phyloP scores from a whole-genome alignment of 2,797 vertebrate genomes.

The Falco novaeseelandiae region DNA sequence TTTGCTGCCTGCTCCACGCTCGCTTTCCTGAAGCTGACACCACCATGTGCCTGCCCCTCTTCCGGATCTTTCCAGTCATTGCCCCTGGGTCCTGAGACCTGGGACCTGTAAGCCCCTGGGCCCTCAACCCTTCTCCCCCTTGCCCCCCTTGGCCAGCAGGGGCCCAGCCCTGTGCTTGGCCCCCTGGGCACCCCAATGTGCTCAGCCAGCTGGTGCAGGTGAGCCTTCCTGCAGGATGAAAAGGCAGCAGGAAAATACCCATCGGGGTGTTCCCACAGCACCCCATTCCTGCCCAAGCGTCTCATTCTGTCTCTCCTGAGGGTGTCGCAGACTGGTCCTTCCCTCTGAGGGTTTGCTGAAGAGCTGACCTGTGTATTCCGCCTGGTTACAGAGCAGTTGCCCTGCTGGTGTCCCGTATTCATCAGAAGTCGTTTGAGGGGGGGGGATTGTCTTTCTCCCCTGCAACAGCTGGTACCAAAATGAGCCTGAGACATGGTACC shows the following conservation, averaged over 20 bases:
- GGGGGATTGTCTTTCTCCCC: neutral
- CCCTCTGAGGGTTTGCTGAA: neutral
- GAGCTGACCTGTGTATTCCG: neutral
- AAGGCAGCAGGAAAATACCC: neutral
- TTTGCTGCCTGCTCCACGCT: neutral
- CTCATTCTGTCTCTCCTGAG: neutral
- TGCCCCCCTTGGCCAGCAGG: neutral
- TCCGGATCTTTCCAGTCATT: neutral
- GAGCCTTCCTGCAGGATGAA: neutral
- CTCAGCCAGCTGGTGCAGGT: neutral
- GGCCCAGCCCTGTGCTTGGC: neutral
- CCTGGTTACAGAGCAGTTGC: neutral
- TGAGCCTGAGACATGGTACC: neutral
- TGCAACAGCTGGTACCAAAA: neutral
- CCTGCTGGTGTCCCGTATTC: neutral
- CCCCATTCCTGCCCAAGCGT: fast-evolving
- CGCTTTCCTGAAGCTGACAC: neutral
- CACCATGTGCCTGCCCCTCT: fast-evolving
- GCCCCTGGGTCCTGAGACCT: neutral
- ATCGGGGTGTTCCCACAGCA: fast-evolving
- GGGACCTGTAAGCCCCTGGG: neutral
- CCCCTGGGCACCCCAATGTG: neutral
- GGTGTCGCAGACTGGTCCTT: neutral
- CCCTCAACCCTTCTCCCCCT: fast-evolving
- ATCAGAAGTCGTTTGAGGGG: neutral